Base-by-base conservation (phyloP, 2,113 vertebrate species). In the Diglossa brunneiventris region DNA sequence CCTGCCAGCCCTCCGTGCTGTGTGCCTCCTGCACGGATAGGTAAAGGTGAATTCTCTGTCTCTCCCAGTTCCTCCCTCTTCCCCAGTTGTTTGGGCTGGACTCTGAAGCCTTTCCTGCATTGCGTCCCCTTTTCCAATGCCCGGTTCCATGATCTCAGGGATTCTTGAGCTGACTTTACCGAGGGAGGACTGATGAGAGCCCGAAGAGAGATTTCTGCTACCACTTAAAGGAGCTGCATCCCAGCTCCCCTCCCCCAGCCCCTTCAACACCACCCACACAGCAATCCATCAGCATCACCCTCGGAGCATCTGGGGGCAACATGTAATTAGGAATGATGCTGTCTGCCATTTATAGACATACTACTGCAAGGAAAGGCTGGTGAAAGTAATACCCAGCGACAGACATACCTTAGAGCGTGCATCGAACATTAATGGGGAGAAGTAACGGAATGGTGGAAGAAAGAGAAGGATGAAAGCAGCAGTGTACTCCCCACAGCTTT, bases 261-360 rank as follows among this genome's bases (percentile, higher is more conserved):
- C 75, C 83, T 82, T 88, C 94, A 84, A 24, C 95, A 70, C 94
- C 95, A 94, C 95, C 92, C 94, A 90, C 93, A 91, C 79, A 89
- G 94, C 90, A 92, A 96, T 95, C 92, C 95, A 89, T 94, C 90
- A 96, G 94, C 92, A 96, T 95, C 93, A 88, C 69, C 96, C 93
- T 58, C 33, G 47, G 52, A 93, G 94, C 94, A 97, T 96, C 94
- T 96, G 95, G 96, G 94, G 95, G 92, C 94, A 97, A 96, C 76
- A 30, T 96, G 94, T 84, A 88, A 96, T 92, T 93, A 92, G 95
- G 92, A 96, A 90, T 62, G 68, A 94, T 96, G 94, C 87, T 83
- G 70, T 49, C 93, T 96, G 94, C 91, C 93, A 44, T 88, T 91
- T 94, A 87, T 66, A 96, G 94, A 79, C 83, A 73, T 4, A 63